Evolutionary conservation across 2,888 invertebrate genomes (phyloP), one percentile per base, ranked within the genome.

Genomic region (Drosophila cognata): DNA sequence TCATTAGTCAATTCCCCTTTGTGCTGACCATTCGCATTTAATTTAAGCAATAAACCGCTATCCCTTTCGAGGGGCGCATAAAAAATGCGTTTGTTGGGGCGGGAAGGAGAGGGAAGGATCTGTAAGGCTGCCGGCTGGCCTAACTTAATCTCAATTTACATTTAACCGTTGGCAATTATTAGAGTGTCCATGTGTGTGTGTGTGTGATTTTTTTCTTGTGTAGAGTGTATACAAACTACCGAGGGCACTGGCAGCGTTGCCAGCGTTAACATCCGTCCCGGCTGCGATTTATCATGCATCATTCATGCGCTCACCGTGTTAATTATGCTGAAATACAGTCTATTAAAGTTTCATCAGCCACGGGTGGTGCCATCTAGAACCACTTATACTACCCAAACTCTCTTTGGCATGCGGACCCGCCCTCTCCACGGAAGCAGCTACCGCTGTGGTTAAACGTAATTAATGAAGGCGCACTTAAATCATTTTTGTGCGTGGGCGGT

Each of bases 391-490:
- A 25, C 43, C n/a, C 28, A n/a, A 18, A 6, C 36, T 13, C n/a
- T 16, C 55, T 10, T 33, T 53, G 13, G 10, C 55, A 50, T 29
- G 18, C 43, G 18, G 1, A n/a, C 6, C 33, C 38, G 11, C n/a
- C 62, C 51, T 35, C 18, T 35, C n/a, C 31, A 18, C 25, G 8
- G 25, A 21, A 36, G 51, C 56, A 28, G 63, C 29, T 48, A 43
- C 50, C 71, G 51, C 65, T 51, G 81, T 57, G 81, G 72, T 67
- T 57, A 86, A 85, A 84, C 63, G 85, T 86, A 86, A 86, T 86
- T 86, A 86, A 86, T 86, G 86, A 82, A 84, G 77, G 85, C 89
- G 79, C 79, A 87, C 84, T 89, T 89, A 84, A 85, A 86, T 89
- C 89, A 89, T 87, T 85, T 85, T 81, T 81, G 89, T 89, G 85